phyloP scores from a whole-genome alignment of 2,113 vertebrate species.

The Pachyramphus minor region DNA sequence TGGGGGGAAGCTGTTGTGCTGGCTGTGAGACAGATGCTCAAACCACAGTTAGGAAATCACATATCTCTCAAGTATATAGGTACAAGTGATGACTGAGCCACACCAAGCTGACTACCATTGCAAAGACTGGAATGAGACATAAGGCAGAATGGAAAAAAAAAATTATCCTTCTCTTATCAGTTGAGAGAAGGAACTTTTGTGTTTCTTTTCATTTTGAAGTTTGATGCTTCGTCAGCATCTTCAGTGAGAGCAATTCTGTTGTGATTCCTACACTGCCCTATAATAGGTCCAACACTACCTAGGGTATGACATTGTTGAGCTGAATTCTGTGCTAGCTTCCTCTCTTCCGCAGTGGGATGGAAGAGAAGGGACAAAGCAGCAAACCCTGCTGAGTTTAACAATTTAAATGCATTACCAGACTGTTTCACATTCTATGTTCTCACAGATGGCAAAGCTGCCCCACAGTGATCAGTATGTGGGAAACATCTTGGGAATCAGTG shows the following conservation, averaged over 20 bases:
- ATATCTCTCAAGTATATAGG: rapidly evolving
- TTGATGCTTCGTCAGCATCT: background rate
- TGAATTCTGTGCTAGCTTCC: background rate
- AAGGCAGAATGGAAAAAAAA: background rate
- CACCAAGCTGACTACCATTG: background rate
- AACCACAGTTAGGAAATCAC: background rate
- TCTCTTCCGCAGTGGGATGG: background rate
- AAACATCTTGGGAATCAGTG: background rate
- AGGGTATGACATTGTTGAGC: background rate
- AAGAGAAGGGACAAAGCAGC: background rate
- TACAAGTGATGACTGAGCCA: background rate
- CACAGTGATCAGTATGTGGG: background rate
- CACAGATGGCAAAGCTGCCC: background rate
- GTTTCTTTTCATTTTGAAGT: background rate
- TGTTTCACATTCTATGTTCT: background rate
- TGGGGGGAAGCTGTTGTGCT: background rate
- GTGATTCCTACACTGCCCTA: background rate
- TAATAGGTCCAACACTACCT: background rate
- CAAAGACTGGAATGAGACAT: background rate
- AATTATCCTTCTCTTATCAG: background rate
- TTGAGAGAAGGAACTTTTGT: background rate
- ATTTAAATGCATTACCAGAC: background rate
- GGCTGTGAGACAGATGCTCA: background rate
- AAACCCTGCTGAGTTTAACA: background rate
- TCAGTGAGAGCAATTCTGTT: background rate